Base-by-base conservation (phyloP, 2,888 invertebrate species). In the Acleris sparsana region DNA sequence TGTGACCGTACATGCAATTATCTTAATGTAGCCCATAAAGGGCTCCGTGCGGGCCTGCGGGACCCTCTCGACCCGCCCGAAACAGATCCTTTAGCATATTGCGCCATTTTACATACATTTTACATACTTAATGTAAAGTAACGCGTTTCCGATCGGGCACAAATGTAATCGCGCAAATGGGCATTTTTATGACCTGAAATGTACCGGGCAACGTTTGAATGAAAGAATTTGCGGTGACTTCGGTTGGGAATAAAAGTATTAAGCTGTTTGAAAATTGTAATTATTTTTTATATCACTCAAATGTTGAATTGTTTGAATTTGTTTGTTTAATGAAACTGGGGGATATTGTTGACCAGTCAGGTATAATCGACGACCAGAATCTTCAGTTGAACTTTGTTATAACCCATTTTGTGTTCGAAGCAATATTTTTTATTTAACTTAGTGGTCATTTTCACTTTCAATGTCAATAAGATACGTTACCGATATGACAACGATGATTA, bases 131-230 rank as follows among this genome's bases (percentile, higher is more conserved):
- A 20, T 20, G 44, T 16, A 39, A 39, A 43, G 22, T 60, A 51
- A 60, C 59, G 51, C 49, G 53, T 62, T 53, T 33, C 18, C 55
- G 62, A 62, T 62, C 62, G 59, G 4, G 53, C 62, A 7, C 60
- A 22, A 62, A 62, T 62, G 62, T 62, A 62, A 62, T 62, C 49
- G 62, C 46, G n/a, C 13, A 51, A 51, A 39, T 33, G 52, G 60
- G 39, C 43, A 33, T 52, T 60, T 49, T 60, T 60, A 60, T 52
- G 52, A 17, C 43, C 25, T 22, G 25, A 17, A 60, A 60, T 52
- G 60, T 60, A 44, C 43, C 43, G n/a, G 33, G 22, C 20, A 59
- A 39, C 49, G 43, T 52, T 60, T 60, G 51, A 52, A 52, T 16
- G 25, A n/a, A 25, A 52, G 11, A 16, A n/a, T 11, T 16, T 46